Conservation (phyloP, 2,797 vertebrate species). For the Rhyacichthys aspro region DNA sequence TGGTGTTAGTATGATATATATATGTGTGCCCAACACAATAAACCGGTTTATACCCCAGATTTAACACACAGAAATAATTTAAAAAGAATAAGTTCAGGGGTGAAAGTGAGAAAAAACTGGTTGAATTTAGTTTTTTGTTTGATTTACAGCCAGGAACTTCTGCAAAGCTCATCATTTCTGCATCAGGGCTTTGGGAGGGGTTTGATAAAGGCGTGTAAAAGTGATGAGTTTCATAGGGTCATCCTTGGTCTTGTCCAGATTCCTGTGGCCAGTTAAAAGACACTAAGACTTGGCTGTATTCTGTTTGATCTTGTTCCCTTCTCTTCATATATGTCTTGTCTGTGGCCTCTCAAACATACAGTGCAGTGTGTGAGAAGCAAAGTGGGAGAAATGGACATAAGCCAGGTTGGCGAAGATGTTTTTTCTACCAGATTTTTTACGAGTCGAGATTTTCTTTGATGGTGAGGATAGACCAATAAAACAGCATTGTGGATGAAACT, state of each 20-base stretch:
- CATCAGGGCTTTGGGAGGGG: slow-evolving; percentile 29
- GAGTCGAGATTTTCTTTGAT: slow-evolving; percentile 9
- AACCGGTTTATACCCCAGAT: slow-evolving; percentile 54
- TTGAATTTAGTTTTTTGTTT: slow-evolving; percentile 27
- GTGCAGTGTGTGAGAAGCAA: slow-evolving; percentile 14
- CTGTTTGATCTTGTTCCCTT: slow-evolving; percentile 33
- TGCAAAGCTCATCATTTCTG: slow-evolving; percentile 69
- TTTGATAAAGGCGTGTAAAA: slow-evolving; percentile 46
- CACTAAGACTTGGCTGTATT: slow-evolving; percentile 9
- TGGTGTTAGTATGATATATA: slow-evolving; percentile 49
- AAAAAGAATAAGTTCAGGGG: slow-evolving; percentile 33
- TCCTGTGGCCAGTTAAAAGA: slow-evolving; percentile 34
- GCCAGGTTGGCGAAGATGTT: slow-evolving; percentile 9
- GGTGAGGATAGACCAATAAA: slow-evolving; percentile 28
- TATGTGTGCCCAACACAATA: slow-evolving; percentile 46
- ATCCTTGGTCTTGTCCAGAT: slow-evolving; percentile 47
- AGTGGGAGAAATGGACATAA: slow-evolving; percentile 24
- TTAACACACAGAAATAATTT: slow-evolving; percentile 58
- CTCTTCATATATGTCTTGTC: slow-evolving; percentile 24
- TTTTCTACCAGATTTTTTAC: slow-evolving; percentile 26
- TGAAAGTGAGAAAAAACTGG: slow-evolving; percentile 15
- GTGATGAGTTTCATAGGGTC: slow-evolving; percentile 68
- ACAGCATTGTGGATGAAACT: slow-evolving; percentile 12
- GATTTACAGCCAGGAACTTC: slow-evolving; percentile 58
- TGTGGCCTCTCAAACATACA: slow-evolving; percentile 3